Percentiles rank a stretch among this genome's conserved stretches.
phyloP scores from a whole-genome alignment of 2,888 invertebrate species.

The Zaprionus obscuricornis region DNA sequence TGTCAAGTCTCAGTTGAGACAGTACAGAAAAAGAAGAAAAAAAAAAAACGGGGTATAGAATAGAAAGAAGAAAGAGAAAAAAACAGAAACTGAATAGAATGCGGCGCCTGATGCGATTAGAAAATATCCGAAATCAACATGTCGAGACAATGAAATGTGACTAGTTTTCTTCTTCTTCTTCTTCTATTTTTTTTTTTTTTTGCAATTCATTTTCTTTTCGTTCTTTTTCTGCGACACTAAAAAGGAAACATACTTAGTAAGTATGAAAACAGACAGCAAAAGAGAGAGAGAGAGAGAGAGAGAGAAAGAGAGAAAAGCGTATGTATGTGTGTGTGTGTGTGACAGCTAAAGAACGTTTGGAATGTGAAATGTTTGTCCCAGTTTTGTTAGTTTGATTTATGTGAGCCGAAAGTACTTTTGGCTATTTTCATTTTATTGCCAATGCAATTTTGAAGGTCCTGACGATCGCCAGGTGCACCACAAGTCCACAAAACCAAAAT shows the following conservation, averaged over 20 bases:
- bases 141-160: conserved; percentile 44
- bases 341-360: conserved; percentile 42
- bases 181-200: no score
- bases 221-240: no score
- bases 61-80: not conserved
- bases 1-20: conserved; percentile 50
- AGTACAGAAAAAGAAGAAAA: not conserved
- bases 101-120: conserved; percentile 25
- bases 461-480: conserved; percentile 30
- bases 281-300: not conserved
- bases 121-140: conserved; percentile 53
- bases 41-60: no score
- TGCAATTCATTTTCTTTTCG: no score
- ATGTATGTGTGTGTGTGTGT: conserved; percentile 1
- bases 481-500: conserved; percentile 10
- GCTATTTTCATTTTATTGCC: conserved; percentile 70
- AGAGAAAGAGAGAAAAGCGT: not conserved
- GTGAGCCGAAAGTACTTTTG: conserved; percentile 49
- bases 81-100: conserved; percentile 6
- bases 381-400: conserved; percentile 74
- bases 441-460: conserved; percentile 40
- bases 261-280: conserved; percentile 6
- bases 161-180: no score
- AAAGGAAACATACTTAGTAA: no score
- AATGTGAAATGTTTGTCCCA: no score